phyloP scores from a whole-genome alignment of 2,888 invertebrate genomes.

The Lochmaea capreae region DNA sequence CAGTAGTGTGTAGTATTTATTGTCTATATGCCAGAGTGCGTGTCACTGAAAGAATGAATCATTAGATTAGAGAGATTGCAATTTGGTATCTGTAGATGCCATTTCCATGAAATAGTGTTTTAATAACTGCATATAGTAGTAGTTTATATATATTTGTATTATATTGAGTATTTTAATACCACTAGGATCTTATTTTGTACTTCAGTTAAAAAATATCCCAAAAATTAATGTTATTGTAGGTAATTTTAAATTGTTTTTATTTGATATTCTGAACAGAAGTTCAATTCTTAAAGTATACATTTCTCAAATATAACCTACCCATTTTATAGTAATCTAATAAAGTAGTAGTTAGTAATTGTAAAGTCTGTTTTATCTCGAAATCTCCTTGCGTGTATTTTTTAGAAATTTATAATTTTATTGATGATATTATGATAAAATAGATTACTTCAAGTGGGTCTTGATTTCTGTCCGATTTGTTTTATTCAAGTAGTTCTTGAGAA shows the following conservation, averaged over 20 bases:
- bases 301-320: neutral
- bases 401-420: too few species aligned
- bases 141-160: conserved; percentile 8
- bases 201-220: neutral
- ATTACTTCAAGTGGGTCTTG: neutral
- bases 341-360: neutral
- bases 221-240: neutral
- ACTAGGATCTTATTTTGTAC: conserved; percentile 5
- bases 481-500: neutral
- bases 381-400: too few species aligned
- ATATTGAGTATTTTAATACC: conserved; percentile 11
- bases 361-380: too few species aligned
- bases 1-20: conserved; percentile 17
- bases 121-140: neutral
- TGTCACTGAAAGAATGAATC: conserved; percentile 13
- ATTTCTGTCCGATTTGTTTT: too few species aligned
- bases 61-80: neutral
- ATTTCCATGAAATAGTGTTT: conserved; percentile 13
- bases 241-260: conserved; percentile 4
- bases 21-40: conserved; percentile 3
- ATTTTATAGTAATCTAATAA: neutral
- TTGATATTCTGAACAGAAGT: neutral
- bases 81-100: neutral
- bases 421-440: neutral
- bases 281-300: neutral